Conservation (phyloP, 2,797 vertebrate species). For the Nyctibius grandis region DNA sequence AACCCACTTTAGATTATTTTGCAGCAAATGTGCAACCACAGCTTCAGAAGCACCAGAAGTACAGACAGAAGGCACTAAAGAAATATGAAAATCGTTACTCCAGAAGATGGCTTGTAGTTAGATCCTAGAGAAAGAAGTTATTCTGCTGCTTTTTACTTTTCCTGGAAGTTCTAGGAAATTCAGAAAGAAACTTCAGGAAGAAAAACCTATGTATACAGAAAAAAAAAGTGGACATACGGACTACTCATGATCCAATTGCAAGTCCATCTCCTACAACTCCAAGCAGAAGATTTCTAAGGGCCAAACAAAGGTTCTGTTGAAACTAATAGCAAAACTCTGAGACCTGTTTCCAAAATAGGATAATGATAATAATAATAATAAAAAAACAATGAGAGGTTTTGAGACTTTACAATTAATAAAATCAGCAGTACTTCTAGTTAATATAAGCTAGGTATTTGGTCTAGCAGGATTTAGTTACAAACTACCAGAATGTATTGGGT, state of each 20-base stretch:
- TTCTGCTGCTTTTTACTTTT: neutral
- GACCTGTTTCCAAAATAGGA: neutral
- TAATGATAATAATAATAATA: neutral
- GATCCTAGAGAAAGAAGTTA: neutral
- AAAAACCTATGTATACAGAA: neutral
- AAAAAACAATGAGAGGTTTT: neutral
- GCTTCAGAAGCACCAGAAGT: neutral
- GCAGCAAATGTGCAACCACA: neutral
- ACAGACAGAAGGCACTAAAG: neutral
- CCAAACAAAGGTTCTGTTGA: neutral
- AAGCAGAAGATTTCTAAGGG: neutral
- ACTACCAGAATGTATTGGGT: neutral
- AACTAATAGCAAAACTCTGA: neutral
- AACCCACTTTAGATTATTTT: neutral
- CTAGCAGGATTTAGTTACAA: neutral
- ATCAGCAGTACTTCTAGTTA: neutral
- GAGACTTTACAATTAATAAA: neutral
- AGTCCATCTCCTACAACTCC: neutral
- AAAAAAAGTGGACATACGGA: neutral
- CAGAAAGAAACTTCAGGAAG: neutral
- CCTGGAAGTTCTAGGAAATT: neutral
- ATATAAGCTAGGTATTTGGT: neutral
- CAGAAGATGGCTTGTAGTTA: neutral
- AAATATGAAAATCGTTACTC: neutral
- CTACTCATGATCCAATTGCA: neutral